Base-by-base conservation (phyloP, 2,888 invertebrate genomes). In the Lasioglossum vierecki region DNA sequence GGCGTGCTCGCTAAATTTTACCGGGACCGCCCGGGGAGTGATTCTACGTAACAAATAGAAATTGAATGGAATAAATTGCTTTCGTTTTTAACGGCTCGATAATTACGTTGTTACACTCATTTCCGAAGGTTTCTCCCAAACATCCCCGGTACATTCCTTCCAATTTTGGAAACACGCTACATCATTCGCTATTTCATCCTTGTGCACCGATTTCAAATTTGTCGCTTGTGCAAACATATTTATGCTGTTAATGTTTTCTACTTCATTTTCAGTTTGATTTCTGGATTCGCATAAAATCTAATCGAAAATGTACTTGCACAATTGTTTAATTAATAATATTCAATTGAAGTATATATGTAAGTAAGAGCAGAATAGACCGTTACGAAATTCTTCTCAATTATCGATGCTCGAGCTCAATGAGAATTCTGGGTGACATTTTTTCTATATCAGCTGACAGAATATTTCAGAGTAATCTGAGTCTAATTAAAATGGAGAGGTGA, bases 21-120 rank as follows among this genome's bases (percentile, higher is more conserved):
- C n/a, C 39, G 26, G 26, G 49, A 22, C 39, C 68, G 53, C 44
- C 76, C 18, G 30, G 63, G 76, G 63, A 63, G 41, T 46, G 60
- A 63, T 66, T 66, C n/a, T n/a, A 22, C 60, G 66, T 44, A 76
- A 66, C 63, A 30, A 76, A 76, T 66, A 60, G 30, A 63, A 76
- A 60, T 63, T 44, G 44, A 76, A 60, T 46, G 66, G 46, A 66
- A 76, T 76, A 49, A 22, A 53, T 73, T 22, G 49, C 35, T 18
- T n/a, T n/a, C 73, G 35, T 53, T 53, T 35, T 22, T 53, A 35
- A 57, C 72, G 30, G 44, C 49, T 73, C 70, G 41, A 70, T 70
- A 72, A 72, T 46, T 46, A 46, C 44, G 15, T 15, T 46, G n/a
- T 72, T 18, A 30, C 44, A 26, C 15, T 68, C 18, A 39, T 68